Evolutionary conservation across 2,888 invertebrate genomes (phyloP), one percentile per base, ranked within the genome.

Genomic region (Drosophila kanekoi): DNA sequence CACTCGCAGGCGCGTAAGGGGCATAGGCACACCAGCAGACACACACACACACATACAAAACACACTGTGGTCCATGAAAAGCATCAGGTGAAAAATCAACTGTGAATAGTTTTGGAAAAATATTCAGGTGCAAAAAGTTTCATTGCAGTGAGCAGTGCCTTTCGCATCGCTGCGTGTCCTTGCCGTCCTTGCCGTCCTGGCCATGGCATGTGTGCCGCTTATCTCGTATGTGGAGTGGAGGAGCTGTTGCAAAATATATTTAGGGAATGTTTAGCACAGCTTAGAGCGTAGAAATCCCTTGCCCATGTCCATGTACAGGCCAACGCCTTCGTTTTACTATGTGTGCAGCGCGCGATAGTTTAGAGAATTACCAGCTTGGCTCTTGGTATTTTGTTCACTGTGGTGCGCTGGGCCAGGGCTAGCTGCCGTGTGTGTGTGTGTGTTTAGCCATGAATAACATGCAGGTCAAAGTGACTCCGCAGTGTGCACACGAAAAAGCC

Each of bases 41-140:
- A 61, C 51, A 58, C 45, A 45, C n/a, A 40, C 14, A 38, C 28
- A 33, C 10, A 14, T 47, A 11, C n/a, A 8, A 8, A 8, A 48
- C 37, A 43, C 32, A 54, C 23, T 14, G 23, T 44, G 57, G 37
- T 57, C 35, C 44, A 56, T 77, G 87, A 78, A 87, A 74, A 89
- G 89, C 86, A 86, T 89, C 86, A 86, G 86, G 89, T 86, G 86
- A 86, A 86, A 89, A 89, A 86, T 86, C 86, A 89, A 89, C 86
- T 89, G 86, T 89, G 88, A 86, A 89, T 89, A 86, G 86, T 82
- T 89, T 85, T 71, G 66, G 57, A 77, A 89, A 85, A 87, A 87
- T 85, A 78, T 89, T 78, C 88, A 78, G 80, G 89, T 87, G 86
- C 82, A 89, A 82, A 86, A 86, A 86, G 80, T 86, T 86, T 86